Evolutionary conservation across 2,113 vertebrate genomes (phyloP).

Genomic region (Pterocles burchelli): DNA sequence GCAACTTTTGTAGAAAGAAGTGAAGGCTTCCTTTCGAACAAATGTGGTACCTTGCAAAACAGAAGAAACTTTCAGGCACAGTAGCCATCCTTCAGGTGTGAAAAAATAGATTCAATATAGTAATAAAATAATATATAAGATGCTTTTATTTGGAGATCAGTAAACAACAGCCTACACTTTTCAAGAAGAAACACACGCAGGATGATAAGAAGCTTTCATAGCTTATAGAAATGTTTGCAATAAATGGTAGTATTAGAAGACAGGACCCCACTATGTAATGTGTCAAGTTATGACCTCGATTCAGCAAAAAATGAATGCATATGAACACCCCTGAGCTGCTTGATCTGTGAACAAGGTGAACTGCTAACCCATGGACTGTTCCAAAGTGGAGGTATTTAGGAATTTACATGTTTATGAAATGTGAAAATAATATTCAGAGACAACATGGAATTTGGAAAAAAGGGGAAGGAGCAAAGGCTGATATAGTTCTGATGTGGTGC

Average conservation of each 20-base stretch:
- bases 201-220: not conserved
- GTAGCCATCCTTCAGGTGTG: not conserved
- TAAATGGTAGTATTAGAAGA: not conserved
- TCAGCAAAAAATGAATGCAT: not conserved
- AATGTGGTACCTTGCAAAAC: not conserved
- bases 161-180: not conserved
- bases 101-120: not conserved
- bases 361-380: not conserved
- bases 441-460: not conserved
- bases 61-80: not conserved
- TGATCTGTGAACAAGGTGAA: not conserved
- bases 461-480: not conserved
- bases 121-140: not conserved
- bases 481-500: not conserved
- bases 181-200: not conserved
- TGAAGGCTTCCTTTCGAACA: not conserved
- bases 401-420: not conserved
- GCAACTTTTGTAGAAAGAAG: not conserved
- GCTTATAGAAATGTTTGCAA: not conserved
- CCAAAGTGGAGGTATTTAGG: not conserved
- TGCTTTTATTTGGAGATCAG: not conserved
- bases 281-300: not conserved
- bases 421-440: not conserved
- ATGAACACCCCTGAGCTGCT: not conserved
- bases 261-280: not conserved